A percentile compares a stretch with the other conserved stretches of the same genome.
These are phyloP conservation scores for Pegoplata infirma DNA, from an alignment of 2,888 invertebrate species.

Conservation along the genomic window DNA sequence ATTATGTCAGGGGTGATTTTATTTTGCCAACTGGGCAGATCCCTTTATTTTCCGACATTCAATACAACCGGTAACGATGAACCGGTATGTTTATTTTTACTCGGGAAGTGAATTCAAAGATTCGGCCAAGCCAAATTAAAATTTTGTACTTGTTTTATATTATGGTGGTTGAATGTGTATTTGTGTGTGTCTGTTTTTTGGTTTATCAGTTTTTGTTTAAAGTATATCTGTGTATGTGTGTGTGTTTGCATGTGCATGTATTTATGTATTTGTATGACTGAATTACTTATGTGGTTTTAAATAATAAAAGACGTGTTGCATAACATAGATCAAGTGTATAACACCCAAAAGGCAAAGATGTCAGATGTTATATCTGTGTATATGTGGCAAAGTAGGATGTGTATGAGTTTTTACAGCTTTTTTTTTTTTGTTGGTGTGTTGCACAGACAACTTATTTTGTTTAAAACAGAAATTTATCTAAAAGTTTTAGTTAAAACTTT, in stretches of 20 bases:
- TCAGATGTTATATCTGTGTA: constrained; percentile 33
- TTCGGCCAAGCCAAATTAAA: too few species aligned
- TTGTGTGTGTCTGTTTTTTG: constrained; percentile 4
- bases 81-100: too few species aligned
- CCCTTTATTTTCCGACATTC: too few species aligned
- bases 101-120: too few species aligned
- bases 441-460: constrained; percentile 16
- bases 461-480: constrained; percentile 22
- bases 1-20: too few species aligned
- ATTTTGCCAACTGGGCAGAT: too few species aligned
- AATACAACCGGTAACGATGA: too few species aligned
- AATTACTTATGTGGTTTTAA: constrained; percentile 53
- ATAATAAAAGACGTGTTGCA: constrained; percentile 58
- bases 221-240: not conserved
- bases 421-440: not conserved
- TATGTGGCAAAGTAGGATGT: not conserved
- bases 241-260: constrained; percentile 2
- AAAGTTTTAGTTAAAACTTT: constrained; percentile 17
- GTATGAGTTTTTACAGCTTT: not conserved
- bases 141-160: too few species aligned
- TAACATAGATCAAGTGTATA: constrained; percentile 59
- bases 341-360: constrained; percentile 53
- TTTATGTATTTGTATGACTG: too few species aligned
- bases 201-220: constrained; percentile 18
- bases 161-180: not conserved